Evolutionary conservation across 2,797 vertebrate genomes (phyloP), one percentile per base, ranked within the genome.

Genomic region (Alfaro cultratus): DNA sequence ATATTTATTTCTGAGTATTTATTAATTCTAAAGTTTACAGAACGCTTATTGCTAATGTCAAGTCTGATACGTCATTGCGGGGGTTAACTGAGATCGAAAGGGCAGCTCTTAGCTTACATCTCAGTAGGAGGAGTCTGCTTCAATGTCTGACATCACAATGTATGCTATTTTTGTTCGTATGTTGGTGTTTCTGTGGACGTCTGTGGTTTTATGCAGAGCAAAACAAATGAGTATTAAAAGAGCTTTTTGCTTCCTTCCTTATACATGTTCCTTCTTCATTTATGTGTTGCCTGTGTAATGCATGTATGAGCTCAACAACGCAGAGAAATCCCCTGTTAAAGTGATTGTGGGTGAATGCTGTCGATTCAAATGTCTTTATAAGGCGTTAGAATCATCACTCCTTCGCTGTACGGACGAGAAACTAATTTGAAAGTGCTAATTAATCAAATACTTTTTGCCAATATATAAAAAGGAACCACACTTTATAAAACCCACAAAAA

Each of bases 171-270:
- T 36, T 83, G 34, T 83, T 16, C 15, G 6, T 70, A 74, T 79
- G 76, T 86, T 74, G 64, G 76, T 4, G 31, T 91, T 86, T 86
- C 60, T 88, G 51, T 84, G 83, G 82, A 75, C 80, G 31, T 74
- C 85, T 49, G 84, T 88, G 81, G 78, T 92, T 90, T 88, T 72
- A 3, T 1, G 10, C 64, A 57, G 39, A 85, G 81, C 62, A 71
- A 73, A 83, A 49, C 36, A 81, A 85, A 53, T 31, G 45, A 18
- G 85, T 86, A 94, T 94, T 93, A 94, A 93, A 93, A 89, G 74
- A 88, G 47, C 78, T 75, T 75, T 84, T 64, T 83, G 81, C 80
- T 92, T 90, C 86, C 87, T 92, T 88, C 85, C 75, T 89, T 45
- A 67, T 85, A 67, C 1, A 82, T 83, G 81, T 90, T 89, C 55